These are phyloP conservation scores for Adelphocoris suturalis DNA, from an alignment of 2,888 invertebrate genomes.

Conservation along the genomic window DNA sequence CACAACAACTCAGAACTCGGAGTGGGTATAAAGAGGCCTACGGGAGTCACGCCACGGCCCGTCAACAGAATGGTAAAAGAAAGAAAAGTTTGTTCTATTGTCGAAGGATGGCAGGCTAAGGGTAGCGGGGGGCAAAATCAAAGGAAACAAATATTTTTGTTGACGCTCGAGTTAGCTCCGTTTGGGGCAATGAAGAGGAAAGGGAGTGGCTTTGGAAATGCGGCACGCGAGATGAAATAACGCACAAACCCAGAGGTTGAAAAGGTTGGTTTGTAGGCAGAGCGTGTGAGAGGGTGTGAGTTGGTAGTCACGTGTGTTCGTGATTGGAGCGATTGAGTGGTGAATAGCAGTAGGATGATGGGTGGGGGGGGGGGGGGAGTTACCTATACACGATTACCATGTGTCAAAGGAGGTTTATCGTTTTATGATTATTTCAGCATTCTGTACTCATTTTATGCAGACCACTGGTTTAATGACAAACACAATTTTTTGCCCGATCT, in stretches of 20 bases:
- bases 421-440: no score
- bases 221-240: conserved; percentile 42
- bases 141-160: conserved; percentile 1
- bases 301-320: background rate
- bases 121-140: background rate
- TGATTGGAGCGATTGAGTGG: background rate
- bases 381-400: no score
- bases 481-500: no score
- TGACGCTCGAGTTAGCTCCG: background rate
- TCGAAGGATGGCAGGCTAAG: background rate
- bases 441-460: no score
- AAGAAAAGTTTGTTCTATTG: background rate
- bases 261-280: background rate
- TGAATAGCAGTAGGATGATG: no score
- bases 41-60: conserved; percentile 7
- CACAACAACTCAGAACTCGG: background rate
- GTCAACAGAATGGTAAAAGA: background rate
- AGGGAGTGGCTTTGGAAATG: background rate
- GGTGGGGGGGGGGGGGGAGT: no score
- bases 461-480: no score
- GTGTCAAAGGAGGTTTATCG: no score
- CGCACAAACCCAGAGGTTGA: background rate
- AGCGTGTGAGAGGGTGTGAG: background rate
- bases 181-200: background rate
- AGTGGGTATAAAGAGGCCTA: background rate